Conservation (phyloP, 2,888 invertebrate genomes). For the Drosophila vallismaia region DNA sequence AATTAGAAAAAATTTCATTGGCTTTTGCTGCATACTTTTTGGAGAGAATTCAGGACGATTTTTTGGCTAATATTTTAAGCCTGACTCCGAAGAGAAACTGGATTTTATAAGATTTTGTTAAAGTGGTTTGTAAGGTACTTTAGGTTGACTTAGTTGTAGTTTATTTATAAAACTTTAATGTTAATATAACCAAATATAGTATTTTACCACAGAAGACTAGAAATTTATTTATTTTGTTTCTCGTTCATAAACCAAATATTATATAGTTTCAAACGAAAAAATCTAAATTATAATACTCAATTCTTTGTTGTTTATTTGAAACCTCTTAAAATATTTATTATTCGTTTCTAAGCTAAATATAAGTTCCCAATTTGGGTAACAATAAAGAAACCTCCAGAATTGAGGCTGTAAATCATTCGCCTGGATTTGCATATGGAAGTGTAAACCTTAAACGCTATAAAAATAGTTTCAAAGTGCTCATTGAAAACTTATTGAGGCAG, state of each 20-base stretch:
- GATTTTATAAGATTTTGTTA: not conserved
- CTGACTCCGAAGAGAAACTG: no score
- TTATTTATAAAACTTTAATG: not conserved
- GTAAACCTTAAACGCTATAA: slow-evolving; percentile 72
- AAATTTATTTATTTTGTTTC: no score
- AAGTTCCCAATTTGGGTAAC: not conserved
- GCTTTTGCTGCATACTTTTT: not conserved
- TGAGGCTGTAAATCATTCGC: slow-evolving; percentile 21
- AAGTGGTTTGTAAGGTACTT: not conserved
- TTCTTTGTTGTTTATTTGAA: not conserved
- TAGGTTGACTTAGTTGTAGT: no score
- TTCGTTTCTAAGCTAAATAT: not conserved
- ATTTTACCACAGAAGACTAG: no score
- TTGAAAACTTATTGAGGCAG: slow-evolving; percentile 73
- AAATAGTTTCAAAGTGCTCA: slow-evolving; percentile 78
- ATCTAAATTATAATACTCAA: no score
- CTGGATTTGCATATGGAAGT: slow-evolving; percentile 52
- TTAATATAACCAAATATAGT: no score
- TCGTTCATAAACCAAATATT: no score
- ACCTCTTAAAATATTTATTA: not conserved
- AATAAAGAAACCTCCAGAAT: slow-evolving; percentile 1
- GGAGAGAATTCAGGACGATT: not conserved
- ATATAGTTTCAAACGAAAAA: no score
- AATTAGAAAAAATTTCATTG: slow-evolving; percentile 10
- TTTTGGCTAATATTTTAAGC: no score